Evolutionary conservation across 2,888 invertebrate species (phyloP), one percentile per base, ranked within the genome.

Genomic region (Netelia fuscicornis): DNA sequence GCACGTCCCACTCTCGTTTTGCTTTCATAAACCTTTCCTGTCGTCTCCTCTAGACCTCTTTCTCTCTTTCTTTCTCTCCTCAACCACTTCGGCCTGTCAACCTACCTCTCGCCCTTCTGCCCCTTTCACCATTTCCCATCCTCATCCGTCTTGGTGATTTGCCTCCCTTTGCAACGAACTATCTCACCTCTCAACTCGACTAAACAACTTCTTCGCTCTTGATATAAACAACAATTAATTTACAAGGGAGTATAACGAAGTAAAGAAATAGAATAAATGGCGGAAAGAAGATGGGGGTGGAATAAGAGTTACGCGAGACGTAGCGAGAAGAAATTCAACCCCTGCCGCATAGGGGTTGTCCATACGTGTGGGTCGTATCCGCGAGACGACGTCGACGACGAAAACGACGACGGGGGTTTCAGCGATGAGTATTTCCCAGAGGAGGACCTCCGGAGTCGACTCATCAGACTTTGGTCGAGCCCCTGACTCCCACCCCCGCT

Each of bases 341-440:
- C 68, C 81, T 72, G 17, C 67, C 8, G 23, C 11, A 70, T 54
- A 44, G n/a, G 25, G 44, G 5, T 11, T 70, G n/a, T 68, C 11
- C 67, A 25, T 54, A 23, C 42, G 70, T 68, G 54, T 68, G 54
- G 17, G 3, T 23, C 42, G 37, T 65, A 30, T 84, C 37, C 72
- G 67, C 71, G 81, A 25, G 62, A 77, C 81, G 71, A 72, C 78
- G 83, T 67, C 67, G 60, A 81, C 71, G 64, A 30, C 13, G 44
- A 13, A 67, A 80, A 64, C 37, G 83, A 75, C 70, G 77, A 76
- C 60, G 83, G 75, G 86, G 86, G 85, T 79, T 56, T 37, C 80
- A 85, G 85, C 88, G 90, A 92, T 92, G 91, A 92, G 91, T 91
- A 92, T 92, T 92, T 92, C 92, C 92, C 92, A 91, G 88, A 91